A percentile compares a stretch with the other conserved stretches of the same genome.
phyloP scores from a whole-genome alignment of 2,113 vertebrate species.

The Crotalus helleri region DNA sequence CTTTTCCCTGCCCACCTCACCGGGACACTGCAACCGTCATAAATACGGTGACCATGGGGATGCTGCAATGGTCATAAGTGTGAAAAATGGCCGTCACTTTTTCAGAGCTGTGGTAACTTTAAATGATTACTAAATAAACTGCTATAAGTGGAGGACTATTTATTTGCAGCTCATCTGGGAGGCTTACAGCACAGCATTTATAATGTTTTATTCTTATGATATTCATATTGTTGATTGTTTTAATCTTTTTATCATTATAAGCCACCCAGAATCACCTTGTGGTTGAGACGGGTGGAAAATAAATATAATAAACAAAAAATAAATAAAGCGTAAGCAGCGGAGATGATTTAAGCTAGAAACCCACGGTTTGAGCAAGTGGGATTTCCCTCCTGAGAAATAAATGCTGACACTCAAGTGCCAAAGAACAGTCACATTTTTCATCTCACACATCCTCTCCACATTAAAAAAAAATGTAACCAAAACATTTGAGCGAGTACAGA shows the following conservation, averaged over 20 bases:
- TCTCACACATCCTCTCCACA: neutral
- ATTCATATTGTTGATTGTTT: neutral
- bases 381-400: neutral
- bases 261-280: neutral
- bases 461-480: neutral
- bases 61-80: neutral
- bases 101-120: neutral
- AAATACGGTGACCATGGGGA: neutral
- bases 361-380: neutral
- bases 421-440: neutral
- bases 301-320: neutral
- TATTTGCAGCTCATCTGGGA: neutral
- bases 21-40: too few relatives aligned
- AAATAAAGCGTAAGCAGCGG: neutral
- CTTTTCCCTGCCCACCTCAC: too few relatives aligned
- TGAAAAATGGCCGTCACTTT: neutral
- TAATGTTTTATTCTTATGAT: neutral
- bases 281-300: neutral
- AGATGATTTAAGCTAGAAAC: neutral
- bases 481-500: neutral
- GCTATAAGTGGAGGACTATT: neutral
- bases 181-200: neutral
- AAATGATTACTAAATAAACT: neutral
- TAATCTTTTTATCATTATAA: neutral
- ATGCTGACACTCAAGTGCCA: neutral